Evolutionary conservation across 1,140 invertebrate species (phyloP).

Genomic region (Pseudobourletiella spinata): DNA sequence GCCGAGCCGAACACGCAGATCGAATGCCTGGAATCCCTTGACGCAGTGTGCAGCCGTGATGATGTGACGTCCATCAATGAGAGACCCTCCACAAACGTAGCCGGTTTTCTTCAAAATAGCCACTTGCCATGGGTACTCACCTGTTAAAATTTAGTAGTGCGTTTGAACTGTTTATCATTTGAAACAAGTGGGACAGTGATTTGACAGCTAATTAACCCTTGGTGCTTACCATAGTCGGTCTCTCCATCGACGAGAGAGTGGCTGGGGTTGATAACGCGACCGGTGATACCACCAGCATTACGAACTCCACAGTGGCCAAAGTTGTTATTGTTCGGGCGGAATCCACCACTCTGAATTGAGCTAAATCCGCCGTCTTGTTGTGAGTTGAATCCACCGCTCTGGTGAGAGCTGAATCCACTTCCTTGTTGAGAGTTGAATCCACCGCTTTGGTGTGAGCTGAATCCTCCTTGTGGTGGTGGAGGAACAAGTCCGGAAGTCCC

Average conservation of each 20-base stretch:
- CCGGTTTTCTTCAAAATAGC: constrained; percentile 82
- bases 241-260: constrained; percentile 67
- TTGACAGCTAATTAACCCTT: no score
- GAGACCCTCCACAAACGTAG: constrained; percentile 78
- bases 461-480: neutral
- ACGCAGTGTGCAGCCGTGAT: constrained; percentile 55
- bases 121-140: constrained; percentile 86
- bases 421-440: neutral
- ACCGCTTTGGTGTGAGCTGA: neutral
- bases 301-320: constrained; percentile 56
- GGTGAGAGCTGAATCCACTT: neutral
- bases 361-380: neutral
- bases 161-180: no score
- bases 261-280: constrained; percentile 74
- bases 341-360: neutral
- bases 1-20: constrained; percentile 73
- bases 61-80: constrained; percentile 71
- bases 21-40: constrained; percentile 42
- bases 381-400: neutral
- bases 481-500: neutral
- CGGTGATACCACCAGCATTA: constrained; percentile 76
- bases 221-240: constrained; percentile 76
- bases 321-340: neutral
- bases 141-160: neutral
- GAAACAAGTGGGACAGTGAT: no score